Evolutionary conservation across 2,888 invertebrate genomes (phyloP).

Genomic region (Pandemis cinnamomeana): DNA sequence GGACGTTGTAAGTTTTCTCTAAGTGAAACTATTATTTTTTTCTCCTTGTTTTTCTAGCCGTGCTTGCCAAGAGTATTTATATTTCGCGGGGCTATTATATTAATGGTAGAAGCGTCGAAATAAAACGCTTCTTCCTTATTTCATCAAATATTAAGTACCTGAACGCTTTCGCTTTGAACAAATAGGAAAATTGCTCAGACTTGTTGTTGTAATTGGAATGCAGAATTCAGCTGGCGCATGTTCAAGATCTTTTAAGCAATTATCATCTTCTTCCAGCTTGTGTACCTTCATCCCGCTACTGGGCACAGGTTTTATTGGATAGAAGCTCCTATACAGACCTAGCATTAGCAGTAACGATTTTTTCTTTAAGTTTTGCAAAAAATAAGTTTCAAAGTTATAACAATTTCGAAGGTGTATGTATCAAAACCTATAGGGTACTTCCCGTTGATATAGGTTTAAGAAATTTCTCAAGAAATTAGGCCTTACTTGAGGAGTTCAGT

Average conservation of each 20-base stretch:
- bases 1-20: not conserved
- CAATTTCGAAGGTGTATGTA: too few species aligned
- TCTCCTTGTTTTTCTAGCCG: not conserved
- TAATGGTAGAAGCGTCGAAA: not conserved
- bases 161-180: not conserved
- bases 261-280: too few species aligned
- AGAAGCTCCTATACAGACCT: too few species aligned
- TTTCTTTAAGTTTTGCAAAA: too few species aligned
- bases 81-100: not conserved
- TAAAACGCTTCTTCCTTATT: not conserved
- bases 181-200: not conserved
- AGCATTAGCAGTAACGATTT: too few species aligned
- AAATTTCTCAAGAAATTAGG: too few species aligned
- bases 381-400: too few species aligned
- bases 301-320: too few species aligned
- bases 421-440: too few species aligned
- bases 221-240: not conserved
- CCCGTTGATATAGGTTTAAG: too few species aligned
- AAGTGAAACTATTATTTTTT: not conserved
- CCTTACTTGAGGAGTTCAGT: too few species aligned
- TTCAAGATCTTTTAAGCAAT: not conserved
- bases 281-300: too few species aligned
- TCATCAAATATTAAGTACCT: conserved; percentile 4
- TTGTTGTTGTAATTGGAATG: not conserved
- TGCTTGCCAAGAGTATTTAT: not conserved